phyloP scores from a whole-genome alignment of 2,797 vertebrate genomes.

The Acrossocheilus wenchowensis region DNA sequence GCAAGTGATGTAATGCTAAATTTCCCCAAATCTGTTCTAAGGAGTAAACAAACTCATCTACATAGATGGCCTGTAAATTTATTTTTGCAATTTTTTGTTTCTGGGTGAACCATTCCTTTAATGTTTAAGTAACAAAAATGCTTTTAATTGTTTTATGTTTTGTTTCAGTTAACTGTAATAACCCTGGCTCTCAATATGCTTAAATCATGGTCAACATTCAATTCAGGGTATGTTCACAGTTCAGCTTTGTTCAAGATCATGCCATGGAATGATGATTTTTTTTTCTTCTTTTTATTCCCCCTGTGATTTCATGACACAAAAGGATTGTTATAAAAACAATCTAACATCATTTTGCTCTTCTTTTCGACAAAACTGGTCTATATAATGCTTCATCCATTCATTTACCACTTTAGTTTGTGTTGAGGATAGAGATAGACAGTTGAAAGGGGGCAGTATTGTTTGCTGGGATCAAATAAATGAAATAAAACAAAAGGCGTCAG shows the following conservation, averaged over 20 bases:
- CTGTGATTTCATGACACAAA: not conserved
- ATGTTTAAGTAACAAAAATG: not conserved
- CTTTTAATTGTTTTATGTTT: not conserved
- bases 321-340: slow-evolving; percentile 7
- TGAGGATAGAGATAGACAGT: slow-evolving; percentile 12
- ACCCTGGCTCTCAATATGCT: not conserved
- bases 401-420: slow-evolving; percentile 22
- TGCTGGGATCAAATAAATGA: slow-evolving; percentile 37
- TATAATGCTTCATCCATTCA: slow-evolving; percentile 17
- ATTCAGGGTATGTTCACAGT: slow-evolving; percentile 6
- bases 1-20: too few relatives aligned
- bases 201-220: not conserved
- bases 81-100: not conserved
- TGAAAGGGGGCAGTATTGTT: slow-evolving; percentile 33
- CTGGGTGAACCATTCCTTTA: not conserved
- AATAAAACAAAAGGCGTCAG: slow-evolving; percentile 45
- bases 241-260: not conserved
- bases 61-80: not conserved
- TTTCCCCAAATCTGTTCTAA: too few relatives aligned
- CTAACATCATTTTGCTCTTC: not conserved
- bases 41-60: too few relatives aligned
- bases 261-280: too few relatives aligned
- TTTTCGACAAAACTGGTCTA: not conserved
- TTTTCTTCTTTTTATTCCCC: too few relatives aligned
- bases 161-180: not conserved